These are phyloP conservation scores for Anolis sagrei DNA, from an alignment of 2,113 vertebrate species.

Conservation along the genomic window DNA sequence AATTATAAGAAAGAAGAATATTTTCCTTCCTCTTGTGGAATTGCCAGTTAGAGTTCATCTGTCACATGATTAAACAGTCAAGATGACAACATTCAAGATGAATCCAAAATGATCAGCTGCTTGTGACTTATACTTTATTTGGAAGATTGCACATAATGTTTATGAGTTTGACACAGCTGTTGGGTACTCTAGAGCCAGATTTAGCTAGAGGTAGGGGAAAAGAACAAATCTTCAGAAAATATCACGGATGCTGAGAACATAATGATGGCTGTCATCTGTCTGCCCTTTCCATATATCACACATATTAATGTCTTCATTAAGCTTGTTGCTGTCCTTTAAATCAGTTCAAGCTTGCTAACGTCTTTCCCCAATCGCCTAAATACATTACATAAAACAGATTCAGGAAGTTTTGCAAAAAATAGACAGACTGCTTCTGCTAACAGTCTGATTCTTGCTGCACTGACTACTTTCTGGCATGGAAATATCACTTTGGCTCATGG, in stretches of 20 bases:
- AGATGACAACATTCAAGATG: not conserved
- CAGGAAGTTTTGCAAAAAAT: not conserved
- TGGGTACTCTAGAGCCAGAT: not conserved
- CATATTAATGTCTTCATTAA: not conserved
- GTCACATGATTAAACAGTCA: constrained; percentile 2
- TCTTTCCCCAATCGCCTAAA: not conserved
- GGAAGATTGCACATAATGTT: not conserved
- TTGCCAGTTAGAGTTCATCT: not conserved
- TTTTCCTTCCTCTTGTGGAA: not conserved
- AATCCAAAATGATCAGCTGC: not conserved
- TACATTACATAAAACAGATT: not conserved
- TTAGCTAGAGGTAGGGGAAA: not conserved
- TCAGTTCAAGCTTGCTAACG: not conserved
- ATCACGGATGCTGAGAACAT: not conserved
- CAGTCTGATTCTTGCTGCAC: not conserved
- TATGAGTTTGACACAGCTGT: not conserved
- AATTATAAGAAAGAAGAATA: not conserved
- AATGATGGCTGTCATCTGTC: not conserved
- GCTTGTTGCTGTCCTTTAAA: not conserved
- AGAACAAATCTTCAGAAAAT: not conserved
- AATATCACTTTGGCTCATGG: not conserved
- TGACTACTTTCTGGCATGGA: not conserved
- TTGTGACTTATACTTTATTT: not conserved
- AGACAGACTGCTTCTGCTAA: not conserved
- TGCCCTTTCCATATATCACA: not conserved